Percentiles rank a stretch among this genome's conserved stretches.
Conservation (phyloP, 1,140 invertebrate genomes). For the Ceratosolen solmsi region DNA sequence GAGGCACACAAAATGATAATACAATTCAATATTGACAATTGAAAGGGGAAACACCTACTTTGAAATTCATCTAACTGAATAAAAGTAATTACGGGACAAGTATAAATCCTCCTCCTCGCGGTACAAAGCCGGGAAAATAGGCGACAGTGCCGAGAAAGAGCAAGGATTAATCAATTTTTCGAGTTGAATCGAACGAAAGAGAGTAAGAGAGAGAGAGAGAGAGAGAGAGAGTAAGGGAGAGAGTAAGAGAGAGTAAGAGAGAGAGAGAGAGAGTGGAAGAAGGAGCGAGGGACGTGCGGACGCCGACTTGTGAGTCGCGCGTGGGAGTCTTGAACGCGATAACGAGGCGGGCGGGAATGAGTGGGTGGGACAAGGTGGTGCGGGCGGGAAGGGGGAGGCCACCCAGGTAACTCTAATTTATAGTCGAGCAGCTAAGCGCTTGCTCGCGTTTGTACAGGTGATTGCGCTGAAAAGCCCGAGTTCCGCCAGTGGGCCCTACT, state of each 20-base stretch:
- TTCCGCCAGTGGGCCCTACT: not conserved
- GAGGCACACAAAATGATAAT: not conserved
- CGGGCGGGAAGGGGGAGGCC: constrained; percentile 48
- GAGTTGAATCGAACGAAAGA: constrained; percentile 19
- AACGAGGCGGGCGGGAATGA: constrained; percentile 44
- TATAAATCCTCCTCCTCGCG: constrained; percentile 48
- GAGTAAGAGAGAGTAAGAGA: too few species aligned
- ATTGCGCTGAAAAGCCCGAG: constrained; percentile 9
- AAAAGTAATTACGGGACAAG: constrained; percentile 59
- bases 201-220: too few species aligned
- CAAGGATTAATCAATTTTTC: constrained; percentile 48
- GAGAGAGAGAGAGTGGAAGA: too few species aligned
- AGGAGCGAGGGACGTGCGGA: constrained; percentile 9
- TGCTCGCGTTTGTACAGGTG: constrained; percentile 29
- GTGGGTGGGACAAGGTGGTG: constrained; percentile 48
- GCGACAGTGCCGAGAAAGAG: constrained; percentile 50
- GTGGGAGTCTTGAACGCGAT: constrained; percentile 52
- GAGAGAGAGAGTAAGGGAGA: too few species aligned
- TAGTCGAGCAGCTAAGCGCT: constrained; percentile 37
- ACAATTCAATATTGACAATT: constrained; percentile 38
- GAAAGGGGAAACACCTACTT: not conserved
- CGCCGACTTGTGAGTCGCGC: not conserved
- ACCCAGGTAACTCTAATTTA: constrained; percentile 57
- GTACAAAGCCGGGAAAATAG: not conserved
- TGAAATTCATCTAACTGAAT: constrained; percentile 44